Percentiles rank a stretch among this genome's conserved stretches.
Evolutionary conservation across 2,888 invertebrate species (phyloP).

Genomic region (Caenorhabditis sp.): DNA sequence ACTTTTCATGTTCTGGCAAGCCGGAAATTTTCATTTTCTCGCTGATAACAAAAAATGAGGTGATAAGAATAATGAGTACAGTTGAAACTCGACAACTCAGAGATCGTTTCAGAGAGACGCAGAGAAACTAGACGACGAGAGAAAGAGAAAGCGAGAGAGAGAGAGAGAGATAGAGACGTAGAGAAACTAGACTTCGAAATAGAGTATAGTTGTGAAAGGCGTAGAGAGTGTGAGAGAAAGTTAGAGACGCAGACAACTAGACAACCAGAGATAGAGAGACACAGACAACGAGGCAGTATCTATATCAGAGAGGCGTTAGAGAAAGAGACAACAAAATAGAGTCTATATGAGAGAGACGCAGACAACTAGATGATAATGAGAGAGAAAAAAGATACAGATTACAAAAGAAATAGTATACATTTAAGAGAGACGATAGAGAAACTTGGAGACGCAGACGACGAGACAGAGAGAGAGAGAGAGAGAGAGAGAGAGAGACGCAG

Average conservation of each 20-base stretch:
- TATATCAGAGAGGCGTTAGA: background rate
- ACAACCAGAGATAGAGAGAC: background rate
- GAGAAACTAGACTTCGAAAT: no score
- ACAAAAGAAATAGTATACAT: background rate
- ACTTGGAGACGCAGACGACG: background rate
- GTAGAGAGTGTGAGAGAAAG: no score
- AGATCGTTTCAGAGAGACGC: no score
- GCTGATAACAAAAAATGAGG: background rate
- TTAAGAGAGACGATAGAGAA: background rate
- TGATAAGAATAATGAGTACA: no score
- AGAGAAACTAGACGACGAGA: background rate
- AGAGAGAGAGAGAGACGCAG: background rate
- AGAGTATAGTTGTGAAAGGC: background rate
- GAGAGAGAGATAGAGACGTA: conserved; percentile 1
- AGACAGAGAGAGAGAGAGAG: conserved; percentile 6
- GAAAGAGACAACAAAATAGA: background rate
- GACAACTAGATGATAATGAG: no score
- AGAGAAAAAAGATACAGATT: background rate
- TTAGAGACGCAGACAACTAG: conserved; percentile 1
- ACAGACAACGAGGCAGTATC: background rate
- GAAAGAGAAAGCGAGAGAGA: conserved; percentile 1
- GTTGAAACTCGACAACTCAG: no score
- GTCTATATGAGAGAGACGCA: no score
- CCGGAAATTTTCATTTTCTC: background rate
- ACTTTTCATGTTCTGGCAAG: conserved; percentile 11